Base-by-base conservation (phyloP, 2,888 invertebrate species). In the Autographa pulchrina region DNA sequence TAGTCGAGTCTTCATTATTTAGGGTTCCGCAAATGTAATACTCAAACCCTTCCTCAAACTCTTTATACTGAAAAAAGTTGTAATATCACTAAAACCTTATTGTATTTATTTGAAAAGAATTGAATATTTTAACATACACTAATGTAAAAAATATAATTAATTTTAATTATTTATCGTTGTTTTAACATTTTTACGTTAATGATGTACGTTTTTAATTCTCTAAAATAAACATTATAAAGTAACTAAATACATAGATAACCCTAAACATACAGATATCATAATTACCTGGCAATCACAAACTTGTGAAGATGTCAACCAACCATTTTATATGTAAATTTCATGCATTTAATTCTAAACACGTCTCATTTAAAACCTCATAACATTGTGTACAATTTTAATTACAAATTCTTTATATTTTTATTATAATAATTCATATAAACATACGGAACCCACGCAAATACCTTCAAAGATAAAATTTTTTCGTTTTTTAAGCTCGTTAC, bases 401-500 rank as follows among this genome's bases (percentile, higher is more conserved):
- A 56, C 20, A 56, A 25, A 13, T 25, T 56, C 25, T 56, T 20
- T 13, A 56, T 25, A 25, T 56, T 14, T 56, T 56, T 13, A 25
- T 56, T 20, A 0, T 0, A 25, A 20, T 4, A 20, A 20, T 56
- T 20, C 25, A 20, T 18, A 56, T 56, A 56, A 56, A 20, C 54
- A 56, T 70, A 41, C 14, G 56, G 52, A 71, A 68, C 58, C 52
- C 52, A 41, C 18, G 14, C 32, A 0, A 20, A 43, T 54, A 8
- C 18, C 5, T 32, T 62, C 14, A 20, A 58, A 64, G 68, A 58
- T n/a, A 0, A 52, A 52, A 73, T 82, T 78, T 68, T 56, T 83
- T 83, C 73, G 85, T 88, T 89, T 89, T 84, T 82, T 86, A 86
- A 88, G 72, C 83, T 91, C 87, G 85, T 90, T 92, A 91, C 86